phyloP scores from a whole-genome alignment of 2,888 invertebrate species.

The Zaprionus lineosus region DNA sequence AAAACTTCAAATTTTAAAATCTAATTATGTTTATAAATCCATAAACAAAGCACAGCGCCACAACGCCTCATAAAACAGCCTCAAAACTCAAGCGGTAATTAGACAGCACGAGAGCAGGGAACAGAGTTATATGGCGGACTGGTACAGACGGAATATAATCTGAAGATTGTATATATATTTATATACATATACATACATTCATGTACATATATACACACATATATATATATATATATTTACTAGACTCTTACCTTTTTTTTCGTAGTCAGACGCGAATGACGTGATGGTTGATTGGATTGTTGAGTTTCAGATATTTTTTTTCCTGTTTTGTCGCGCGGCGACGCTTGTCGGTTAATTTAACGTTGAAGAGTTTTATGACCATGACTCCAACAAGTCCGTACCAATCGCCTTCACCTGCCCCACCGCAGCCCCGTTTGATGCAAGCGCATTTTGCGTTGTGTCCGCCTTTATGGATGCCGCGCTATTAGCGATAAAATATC shows the following conservation, averaged over 20 bases:
- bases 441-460: slow-evolving; percentile 69
- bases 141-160: slow-evolving; percentile 4
- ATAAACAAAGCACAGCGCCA: slow-evolving; percentile 67
- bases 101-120: slow-evolving; percentile 36
- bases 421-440: background rate
- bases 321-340: slow-evolving; percentile 50
- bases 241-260: slow-evolving; percentile 5
- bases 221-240: background rate
- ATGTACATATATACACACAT: background rate
- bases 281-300: slow-evolving; percentile 44
- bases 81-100: slow-evolving; percentile 55
- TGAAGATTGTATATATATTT: background rate
- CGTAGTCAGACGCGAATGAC: slow-evolving; percentile 30
- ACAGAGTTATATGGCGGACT: slow-evolving; percentile 12
- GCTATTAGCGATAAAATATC: slow-evolving; percentile 66
- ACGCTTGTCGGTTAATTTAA: slow-evolving; percentile 59
- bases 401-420: slow-evolving; percentile 5
- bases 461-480: slow-evolving; percentile 62
- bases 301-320: slow-evolving; percentile 17
- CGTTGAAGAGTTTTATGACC: slow-evolving; percentile 67
- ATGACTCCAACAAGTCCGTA: slow-evolving; percentile 41
- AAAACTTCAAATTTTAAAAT: slow-evolving; percentile 48
- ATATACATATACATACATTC: background rate
- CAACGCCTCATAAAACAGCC: slow-evolving; percentile 51
- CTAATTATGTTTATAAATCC: slow-evolving; percentile 73